Conservation (phyloP, 2,888 invertebrate genomes). For the Creontiades dilutus region DNA sequence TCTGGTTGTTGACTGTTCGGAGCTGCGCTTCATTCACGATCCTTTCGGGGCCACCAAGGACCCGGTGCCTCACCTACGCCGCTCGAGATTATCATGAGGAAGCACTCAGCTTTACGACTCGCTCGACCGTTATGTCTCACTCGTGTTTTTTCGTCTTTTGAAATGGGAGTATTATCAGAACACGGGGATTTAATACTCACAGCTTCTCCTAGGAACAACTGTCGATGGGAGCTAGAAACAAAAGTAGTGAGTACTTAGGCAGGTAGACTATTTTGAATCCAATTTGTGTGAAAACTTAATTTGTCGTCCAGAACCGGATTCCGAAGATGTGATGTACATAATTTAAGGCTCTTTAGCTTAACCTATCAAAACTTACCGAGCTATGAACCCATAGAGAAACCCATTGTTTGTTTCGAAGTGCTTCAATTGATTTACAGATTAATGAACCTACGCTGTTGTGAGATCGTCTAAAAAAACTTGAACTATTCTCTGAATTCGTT, state of each 20-base stretch:
- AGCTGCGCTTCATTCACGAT: constrained; percentile 19
- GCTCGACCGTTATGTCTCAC: not conserved
- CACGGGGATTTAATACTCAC: not conserved
- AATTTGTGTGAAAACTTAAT: too few relatives aligned
- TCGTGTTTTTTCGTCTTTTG: constrained; percentile 3
- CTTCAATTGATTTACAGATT: too few relatives aligned
- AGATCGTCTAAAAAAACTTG: too few relatives aligned
- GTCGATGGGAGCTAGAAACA: not conserved
- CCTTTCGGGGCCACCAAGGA: constrained; percentile 3
- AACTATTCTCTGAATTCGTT: too few relatives aligned
- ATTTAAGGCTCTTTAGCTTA: too few relatives aligned
- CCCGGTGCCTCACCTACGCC: constrained; percentile 27
- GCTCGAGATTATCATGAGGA: constrained; percentile 13
- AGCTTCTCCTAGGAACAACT: not conserved
- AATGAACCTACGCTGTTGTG: too few relatives aligned
- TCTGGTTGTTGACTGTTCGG: not conserved
- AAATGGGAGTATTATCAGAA: constrained; percentile 20
- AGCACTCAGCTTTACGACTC: constrained; percentile 20
- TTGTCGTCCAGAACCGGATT: too few relatives aligned
- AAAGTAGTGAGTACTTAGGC: not conserved
- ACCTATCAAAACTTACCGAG: too few relatives aligned
- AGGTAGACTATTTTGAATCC: not conserved
- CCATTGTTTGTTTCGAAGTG: too few relatives aligned
- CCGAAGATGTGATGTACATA: too few relatives aligned
- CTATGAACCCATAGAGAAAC: too few relatives aligned